phyloP scores from a whole-genome alignment of 2,113 vertebrate species.

The Chitala chitala region DNA sequence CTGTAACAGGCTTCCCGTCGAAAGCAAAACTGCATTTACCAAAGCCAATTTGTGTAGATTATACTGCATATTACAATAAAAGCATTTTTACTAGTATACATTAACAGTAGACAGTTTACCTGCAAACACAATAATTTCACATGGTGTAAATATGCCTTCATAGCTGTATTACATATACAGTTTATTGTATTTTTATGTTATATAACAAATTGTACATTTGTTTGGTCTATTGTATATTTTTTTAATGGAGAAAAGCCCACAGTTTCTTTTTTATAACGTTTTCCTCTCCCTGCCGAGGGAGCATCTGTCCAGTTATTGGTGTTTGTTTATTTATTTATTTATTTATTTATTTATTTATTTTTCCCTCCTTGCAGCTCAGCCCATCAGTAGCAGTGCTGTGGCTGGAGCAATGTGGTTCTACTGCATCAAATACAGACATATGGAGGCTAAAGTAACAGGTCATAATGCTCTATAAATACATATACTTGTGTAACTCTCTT shows the following conservation, averaged over 20 bases:
- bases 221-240: not conserved
- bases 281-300: not conserved
- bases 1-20: not conserved
- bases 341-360: constrained; percentile 14
- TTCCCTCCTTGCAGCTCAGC: not conserved
- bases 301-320: constrained; percentile 16
- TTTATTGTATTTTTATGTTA: too few relatives aligned
- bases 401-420: not conserved
- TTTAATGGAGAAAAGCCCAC: not conserved
- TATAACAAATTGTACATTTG: too few relatives aligned
- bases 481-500: too few relatives aligned
- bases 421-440: not conserved
- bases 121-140: not conserved
- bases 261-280: not conserved
- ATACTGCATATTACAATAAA: too few relatives aligned
- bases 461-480: not conserved
- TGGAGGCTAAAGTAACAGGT: not conserved
- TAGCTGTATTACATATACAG: too few relatives aligned
- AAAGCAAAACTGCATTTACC: not conserved
- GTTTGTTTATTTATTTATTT: too few relatives aligned
- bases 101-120: not conserved
- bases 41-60: not conserved
- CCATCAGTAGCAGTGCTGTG: not conserved
- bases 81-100: too few relatives aligned
- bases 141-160: not conserved